These are phyloP conservation scores for Anguilla japonica DNA, from an alignment of 2,113 vertebrate species.

Conservation along the genomic window DNA sequence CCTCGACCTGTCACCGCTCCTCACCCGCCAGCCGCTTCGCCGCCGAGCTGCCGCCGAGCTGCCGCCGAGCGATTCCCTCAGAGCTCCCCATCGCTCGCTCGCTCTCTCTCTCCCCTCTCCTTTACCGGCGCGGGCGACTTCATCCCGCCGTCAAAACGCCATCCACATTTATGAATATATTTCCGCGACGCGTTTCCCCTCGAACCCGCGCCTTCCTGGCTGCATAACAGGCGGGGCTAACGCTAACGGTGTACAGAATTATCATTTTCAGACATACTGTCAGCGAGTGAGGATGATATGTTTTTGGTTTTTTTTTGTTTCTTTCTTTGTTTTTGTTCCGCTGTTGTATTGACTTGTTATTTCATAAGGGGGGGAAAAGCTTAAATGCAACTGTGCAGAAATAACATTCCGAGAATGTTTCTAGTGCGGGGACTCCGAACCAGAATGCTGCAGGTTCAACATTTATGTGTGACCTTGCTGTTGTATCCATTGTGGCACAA, in stretches of 20 bases:
- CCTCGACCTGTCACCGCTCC: constrained; percentile 69
- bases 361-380: background rate
- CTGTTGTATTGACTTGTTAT: background rate
- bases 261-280: constrained; percentile 21
- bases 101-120: background rate
- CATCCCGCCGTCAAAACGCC: background rate
- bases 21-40: constrained; percentile 42
- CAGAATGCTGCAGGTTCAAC: background rate
- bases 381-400: background rate
- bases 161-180: background rate
- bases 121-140: constrained; percentile 14
- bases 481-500: background rate
- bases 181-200: background rate
- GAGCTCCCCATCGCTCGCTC: background rate
- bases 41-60: background rate
- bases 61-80: background rate
- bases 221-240: background rate
- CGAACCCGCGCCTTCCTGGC: background rate
- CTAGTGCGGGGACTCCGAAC: background rate
- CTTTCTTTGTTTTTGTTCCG: background rate
- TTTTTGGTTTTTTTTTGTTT: background rate
- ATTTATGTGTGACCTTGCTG: background rate
- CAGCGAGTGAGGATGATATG: background rate
- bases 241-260: background rate
- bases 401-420: background rate